Percentiles rank a stretch among this genome's conserved stretches.
phyloP scores from a whole-genome alignment of 2,888 invertebrate species.

The Nesidiocoris tenuis region DNA sequence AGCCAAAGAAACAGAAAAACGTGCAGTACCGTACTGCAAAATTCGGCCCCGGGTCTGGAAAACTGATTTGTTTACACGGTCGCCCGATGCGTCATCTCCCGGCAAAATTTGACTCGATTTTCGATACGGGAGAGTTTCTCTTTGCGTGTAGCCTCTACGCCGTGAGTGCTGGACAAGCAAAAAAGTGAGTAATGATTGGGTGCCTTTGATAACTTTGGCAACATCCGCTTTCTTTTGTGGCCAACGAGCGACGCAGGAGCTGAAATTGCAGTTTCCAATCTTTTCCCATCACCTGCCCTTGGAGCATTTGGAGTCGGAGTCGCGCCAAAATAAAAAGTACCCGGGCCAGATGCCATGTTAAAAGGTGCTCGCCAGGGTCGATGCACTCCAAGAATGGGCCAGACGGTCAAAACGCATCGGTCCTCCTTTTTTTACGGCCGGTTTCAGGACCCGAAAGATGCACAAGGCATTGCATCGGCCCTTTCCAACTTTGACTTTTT shows the following conservation, averaged over 20 bases:
- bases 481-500: too few relatives aligned
- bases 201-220: background rate
- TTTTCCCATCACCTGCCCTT: constrained; percentile 28
- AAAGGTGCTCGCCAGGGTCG: constrained; percentile 12
- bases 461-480: constrained; percentile 22
- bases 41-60: too few relatives aligned
- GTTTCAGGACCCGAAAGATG: constrained; percentile 24
- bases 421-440: constrained; percentile 12
- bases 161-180: background rate
- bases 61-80: too few relatives aligned
- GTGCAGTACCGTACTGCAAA: too few relatives aligned
- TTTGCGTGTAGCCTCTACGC: too few relatives aligned
- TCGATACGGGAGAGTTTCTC: too few relatives aligned
- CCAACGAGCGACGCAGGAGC: background rate
- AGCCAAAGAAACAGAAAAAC: too few relatives aligned
- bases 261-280: constrained; percentile 21
- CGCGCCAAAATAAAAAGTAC: background rate
- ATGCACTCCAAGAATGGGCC: constrained; percentile 26
- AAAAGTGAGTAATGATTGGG: background rate
- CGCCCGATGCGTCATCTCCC: too few relatives aligned
- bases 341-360: constrained; percentile 29
- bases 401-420: constrained; percentile 35
- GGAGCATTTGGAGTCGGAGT: background rate
- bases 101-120: too few relatives aligned
- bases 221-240: background rate